A percentile compares a stretch with the other conserved stretches of the same genome.
These are phyloP conservation scores for Solenopsis fugax DNA, from an alignment of 1,140 invertebrate genomes.

Conservation along the genomic window DNA sequence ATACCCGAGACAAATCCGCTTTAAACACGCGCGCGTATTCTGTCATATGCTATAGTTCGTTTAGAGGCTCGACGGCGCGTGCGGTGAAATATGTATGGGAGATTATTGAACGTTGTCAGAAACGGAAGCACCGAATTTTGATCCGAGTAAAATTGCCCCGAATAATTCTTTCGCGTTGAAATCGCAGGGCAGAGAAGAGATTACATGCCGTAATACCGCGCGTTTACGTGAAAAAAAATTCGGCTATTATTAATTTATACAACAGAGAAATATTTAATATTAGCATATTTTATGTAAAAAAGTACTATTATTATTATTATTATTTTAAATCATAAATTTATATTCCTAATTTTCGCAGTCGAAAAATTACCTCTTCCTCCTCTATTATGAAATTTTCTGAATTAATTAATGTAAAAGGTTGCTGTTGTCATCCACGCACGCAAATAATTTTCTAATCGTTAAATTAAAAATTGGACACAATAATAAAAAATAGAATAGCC, in stretches of 20 bases:
- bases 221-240: constrained; percentile 1
- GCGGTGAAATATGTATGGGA: constrained; percentile 75
- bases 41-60: constrained; percentile 64
- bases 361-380: background rate
- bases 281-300: background rate
- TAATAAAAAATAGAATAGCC: background rate
- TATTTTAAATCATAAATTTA: background rate
- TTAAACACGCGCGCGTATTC: constrained; percentile 71
- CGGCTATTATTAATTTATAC: constrained; percentile 23
- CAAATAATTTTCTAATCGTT: background rate
- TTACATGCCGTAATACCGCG: background rate
- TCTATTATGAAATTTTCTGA: background rate
- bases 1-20: constrained; percentile 67
- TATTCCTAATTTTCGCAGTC: background rate
- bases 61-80: constrained; percentile 73
- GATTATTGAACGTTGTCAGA: constrained; percentile 73
- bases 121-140: constrained; percentile 72
- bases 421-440: no score
- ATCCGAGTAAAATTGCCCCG: constrained; percentile 70
- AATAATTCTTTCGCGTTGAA: constrained; percentile 38
- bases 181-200: background rate
- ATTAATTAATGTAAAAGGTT: background rate
- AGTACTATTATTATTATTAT: background rate
- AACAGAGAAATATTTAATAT: background rate
- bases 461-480: background rate